Percentiles rank a stretch among this genome's conserved stretches.
Evolutionary conservation across 2,888 invertebrate species (phyloP).

Genomic region (Cylindroiulus punctatus): DNA sequence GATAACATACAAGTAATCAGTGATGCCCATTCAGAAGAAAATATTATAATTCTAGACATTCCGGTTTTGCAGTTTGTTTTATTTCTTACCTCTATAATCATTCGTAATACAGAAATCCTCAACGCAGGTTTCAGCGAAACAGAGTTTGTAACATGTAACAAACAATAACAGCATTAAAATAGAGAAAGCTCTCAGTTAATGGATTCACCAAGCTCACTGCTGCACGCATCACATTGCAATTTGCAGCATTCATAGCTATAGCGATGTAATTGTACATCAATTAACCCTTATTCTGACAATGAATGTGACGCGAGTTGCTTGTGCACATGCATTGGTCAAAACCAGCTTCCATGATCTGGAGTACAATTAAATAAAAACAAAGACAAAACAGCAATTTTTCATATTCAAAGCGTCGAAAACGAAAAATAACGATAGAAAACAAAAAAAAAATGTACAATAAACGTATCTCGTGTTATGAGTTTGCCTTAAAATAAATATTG

Average conservation of each 20-base stretch:
- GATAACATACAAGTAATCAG: too few species aligned
- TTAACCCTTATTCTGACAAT: too few species aligned
- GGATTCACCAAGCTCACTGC: neutral
- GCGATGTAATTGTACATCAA: too few species aligned
- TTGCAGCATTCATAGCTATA: neutral
- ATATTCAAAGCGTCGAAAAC: neutral
- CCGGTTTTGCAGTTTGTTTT: neutral
- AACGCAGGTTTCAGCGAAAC: neutral
- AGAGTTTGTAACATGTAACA: neutral
- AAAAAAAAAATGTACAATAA: neutral
- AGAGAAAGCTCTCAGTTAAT: neutral
- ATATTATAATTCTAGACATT: too few species aligned
- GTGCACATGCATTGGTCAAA: too few species aligned
- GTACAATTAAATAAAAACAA: neutral
- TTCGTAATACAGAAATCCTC: neutral
- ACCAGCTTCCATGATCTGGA: neutral
- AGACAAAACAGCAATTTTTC: neutral
- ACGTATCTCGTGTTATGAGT: neutral
- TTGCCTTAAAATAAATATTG: neutral
- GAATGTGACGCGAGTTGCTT: neutral
- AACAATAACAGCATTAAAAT: neutral
- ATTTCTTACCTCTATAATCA: neutral
- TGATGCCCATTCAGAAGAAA: too few species aligned
- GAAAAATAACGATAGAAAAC: neutral
- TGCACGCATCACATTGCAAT: neutral